Percentiles rank a stretch among this genome's conserved stretches.
Conservation (phyloP, 2,888 invertebrate species). For the Halocaridina rubra region DNA sequence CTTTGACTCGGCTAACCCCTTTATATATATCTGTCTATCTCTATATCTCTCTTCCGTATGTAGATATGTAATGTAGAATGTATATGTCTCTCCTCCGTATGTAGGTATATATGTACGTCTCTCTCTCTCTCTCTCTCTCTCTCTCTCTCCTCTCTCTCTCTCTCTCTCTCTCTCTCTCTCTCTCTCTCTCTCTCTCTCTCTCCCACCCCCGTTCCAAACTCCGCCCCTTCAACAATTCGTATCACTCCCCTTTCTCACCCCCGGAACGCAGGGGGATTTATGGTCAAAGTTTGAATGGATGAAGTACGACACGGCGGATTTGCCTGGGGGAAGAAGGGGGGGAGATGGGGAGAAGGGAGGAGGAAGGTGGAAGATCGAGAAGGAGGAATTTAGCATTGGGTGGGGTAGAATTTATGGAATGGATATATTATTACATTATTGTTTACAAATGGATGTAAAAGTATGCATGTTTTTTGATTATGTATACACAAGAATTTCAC, state of each 20-base stretch:
- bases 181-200: background rate
- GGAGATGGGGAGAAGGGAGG: background rate
- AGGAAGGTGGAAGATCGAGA: background rate
- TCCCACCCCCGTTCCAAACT: background rate
- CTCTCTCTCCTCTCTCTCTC: background rate
- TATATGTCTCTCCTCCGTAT: too few species aligned
- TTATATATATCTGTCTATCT: too few species aligned
- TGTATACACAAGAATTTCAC: too few species aligned
- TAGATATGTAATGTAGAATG: too few species aligned
- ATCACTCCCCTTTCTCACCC: background rate
- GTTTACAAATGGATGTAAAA: too few species aligned
- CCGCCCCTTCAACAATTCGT: background rate
- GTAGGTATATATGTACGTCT: too few species aligned
- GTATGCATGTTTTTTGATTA: too few species aligned
- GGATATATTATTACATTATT: too few species aligned
- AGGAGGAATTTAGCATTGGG: background rate
- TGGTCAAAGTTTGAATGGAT: background rate
- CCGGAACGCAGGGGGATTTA: background rate
- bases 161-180: background rate
- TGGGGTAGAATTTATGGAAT: too few species aligned
- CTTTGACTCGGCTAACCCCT: too few species aligned
- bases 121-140: background rate
- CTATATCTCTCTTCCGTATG: too few species aligned
- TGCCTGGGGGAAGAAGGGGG: background rate
- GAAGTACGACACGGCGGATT: background rate